Conservation (phyloP, 2,113 vertebrate genomes). For the Tachycineta bicolor region DNA sequence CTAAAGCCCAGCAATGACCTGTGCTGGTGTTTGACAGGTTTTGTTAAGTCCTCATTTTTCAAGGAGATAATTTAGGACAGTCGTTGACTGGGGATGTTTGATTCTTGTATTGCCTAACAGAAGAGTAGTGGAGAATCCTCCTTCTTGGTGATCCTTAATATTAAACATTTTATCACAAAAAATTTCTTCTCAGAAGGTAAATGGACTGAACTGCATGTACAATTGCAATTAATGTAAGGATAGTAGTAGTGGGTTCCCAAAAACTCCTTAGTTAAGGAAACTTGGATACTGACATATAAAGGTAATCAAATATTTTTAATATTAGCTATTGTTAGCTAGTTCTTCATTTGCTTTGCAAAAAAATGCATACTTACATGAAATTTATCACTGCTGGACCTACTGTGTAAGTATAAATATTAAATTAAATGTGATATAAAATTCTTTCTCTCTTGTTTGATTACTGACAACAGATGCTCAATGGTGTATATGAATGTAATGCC, state of each 20-base stretch:
- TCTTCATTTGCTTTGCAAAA: background rate
- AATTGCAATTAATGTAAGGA: background rate
- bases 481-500: background rate
- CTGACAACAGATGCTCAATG: background rate
- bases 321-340: background rate
- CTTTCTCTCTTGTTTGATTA: background rate
- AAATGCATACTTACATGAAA: background rate
- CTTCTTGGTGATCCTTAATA: background rate
- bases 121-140: background rate
- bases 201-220: background rate
- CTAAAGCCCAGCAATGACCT: background rate
- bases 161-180: background rate
- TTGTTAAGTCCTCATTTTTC: background rate
- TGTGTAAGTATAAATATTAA: background rate
- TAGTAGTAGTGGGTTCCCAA: background rate
- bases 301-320: background rate
- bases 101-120: background rate
- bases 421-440: background rate
- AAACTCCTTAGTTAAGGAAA: background rate
- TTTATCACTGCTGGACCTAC: background rate
- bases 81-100: background rate
- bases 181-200: background rate
- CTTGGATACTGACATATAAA: background rate
- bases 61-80: background rate
- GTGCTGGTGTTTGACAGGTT: background rate